A percentile compares a stretch with the other conserved stretches of the same genome.
Conservation (phyloP, 2,113 vertebrate genomes). For the Epinephelus moara region DNA sequence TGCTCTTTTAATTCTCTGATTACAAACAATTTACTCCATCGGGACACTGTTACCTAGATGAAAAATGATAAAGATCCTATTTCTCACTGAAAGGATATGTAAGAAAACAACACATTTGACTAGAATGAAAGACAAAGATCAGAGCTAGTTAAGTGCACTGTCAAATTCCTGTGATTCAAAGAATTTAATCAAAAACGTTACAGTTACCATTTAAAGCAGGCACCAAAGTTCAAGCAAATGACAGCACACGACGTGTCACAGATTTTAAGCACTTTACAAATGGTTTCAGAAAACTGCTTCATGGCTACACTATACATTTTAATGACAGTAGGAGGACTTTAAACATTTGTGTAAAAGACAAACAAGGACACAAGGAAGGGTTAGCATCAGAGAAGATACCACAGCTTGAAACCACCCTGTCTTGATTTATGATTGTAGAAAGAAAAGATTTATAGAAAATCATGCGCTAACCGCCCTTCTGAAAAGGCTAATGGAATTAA, state of each 20-base stretch:
- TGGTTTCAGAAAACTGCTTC: neutral
- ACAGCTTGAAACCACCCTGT: constrained; percentile 13
- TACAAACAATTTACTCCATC: constrained; percentile 73
- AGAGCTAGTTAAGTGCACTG: neutral
- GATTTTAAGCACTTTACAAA: neutral
- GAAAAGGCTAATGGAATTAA: constrained; percentile 80
- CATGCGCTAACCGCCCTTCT: constrained; percentile 48
- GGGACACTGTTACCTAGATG: constrained; percentile 44
- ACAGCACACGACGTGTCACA: neutral
- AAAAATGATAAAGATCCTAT: constrained; percentile 43
- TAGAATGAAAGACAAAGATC: constrained; percentile 12
- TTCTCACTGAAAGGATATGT: constrained; percentile 23
- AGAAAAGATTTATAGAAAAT: constrained; percentile 51
- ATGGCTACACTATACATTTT: neutral
- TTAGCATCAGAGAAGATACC: constrained; percentile 5
- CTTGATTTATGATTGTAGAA: constrained; percentile 71
- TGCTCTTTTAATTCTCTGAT: constrained; percentile 76
- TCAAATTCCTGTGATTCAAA: constrained; percentile 26
- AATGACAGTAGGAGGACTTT: constrained; percentile 7
- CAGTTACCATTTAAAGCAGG: constrained; percentile 5
- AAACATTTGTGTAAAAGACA: neutral
- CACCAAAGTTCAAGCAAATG: neutral
- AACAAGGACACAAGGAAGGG: constrained; percentile 30
- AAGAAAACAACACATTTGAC: constrained; percentile 38
- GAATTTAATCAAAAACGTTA: neutral